Evolutionary conservation across 2,888 invertebrate species (phyloP).

Genomic region (Orthosia cruda): DNA sequence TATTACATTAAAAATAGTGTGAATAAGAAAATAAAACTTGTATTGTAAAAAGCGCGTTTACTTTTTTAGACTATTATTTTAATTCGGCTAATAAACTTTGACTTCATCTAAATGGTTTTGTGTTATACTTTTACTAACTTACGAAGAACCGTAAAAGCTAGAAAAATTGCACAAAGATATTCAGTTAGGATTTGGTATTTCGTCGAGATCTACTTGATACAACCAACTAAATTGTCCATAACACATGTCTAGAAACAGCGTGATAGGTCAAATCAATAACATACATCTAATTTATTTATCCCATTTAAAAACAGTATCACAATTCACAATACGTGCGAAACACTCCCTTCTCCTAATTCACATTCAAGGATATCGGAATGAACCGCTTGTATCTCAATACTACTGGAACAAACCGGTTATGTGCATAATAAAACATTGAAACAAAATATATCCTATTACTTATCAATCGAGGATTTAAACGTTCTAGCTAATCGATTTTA

Average conservation of each 20-base stretch:
- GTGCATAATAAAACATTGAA: constrained; percentile 24
- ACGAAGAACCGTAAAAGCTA: not conserved
- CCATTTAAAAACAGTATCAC: constrained; percentile 31
- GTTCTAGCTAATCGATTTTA: constrained; percentile 13
- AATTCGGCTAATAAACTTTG: too few species aligned
- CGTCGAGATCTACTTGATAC: not conserved
- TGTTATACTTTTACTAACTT: not conserved
- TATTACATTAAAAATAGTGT: too few species aligned
- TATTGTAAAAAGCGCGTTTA: too few species aligned
- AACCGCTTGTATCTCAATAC: constrained; percentile 60
- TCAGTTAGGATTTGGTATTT: not conserved
- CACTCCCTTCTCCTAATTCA: constrained; percentile 77
- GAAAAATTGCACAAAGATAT: not conserved
- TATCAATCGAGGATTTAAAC: constrained; percentile 27
- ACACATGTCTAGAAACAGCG: not conserved
- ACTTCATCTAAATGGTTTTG: too few species aligned
- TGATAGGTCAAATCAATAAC: constrained; percentile 25
- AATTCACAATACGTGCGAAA: constrained; percentile 61
- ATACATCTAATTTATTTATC: constrained; percentile 4
- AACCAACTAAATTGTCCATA: not conserved
- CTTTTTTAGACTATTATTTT: too few species aligned
- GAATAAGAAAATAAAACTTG: too few species aligned
- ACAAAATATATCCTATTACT: constrained; percentile 13
- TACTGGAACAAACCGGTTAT: constrained; percentile 47
- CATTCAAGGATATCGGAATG: constrained; percentile 76